Base-by-base conservation (phyloP, 2,797 vertebrate species). In the Enteromius afrohamiltoni region DNA sequence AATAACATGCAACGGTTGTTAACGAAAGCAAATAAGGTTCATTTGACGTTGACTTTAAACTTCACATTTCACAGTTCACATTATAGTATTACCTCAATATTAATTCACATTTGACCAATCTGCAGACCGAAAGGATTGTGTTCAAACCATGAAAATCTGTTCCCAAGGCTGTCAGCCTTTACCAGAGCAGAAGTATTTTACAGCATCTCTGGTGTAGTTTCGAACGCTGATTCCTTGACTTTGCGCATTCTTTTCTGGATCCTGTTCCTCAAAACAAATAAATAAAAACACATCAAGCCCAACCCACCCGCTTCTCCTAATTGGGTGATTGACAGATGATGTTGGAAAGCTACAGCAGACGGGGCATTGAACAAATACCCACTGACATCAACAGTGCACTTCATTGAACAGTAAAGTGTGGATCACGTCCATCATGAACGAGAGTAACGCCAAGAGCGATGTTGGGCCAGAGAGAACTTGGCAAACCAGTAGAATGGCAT, bases 351-450 rank as follows among this genome's bases (percentile, higher is more conserved):
- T 69, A 81, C 69, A 75, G 80, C 65, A 21, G 70, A 75, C 31
- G 78, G 69, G 78, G 83, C 55, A 86, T 86, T 74, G 76, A 86
- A 73, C 79, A 85, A 67, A 86, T 79, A 82, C 71, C 13, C 65
- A 69, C 76, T 88, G 83, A 87, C 87, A 88, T 88, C 87, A 85
- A 69, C 80, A 85, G 60, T 88, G 78, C 80, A 75, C 77, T 79
- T 83, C 47, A 53, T 40, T 81, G 91, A 92, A 89, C 88, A 86
- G 34, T 55, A 10, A 89, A 90, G 84, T 88, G 88, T 55, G 74
- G 60, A 82, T 70, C 60, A 31, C 26, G 85, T 74, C 64, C 40
- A 84, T 60, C 42, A 68, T 64, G 31, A 58, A 75, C 51, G 51
- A 75, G 73, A 75, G 51, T 75, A 68, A 81, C 40, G 64, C 55